These are phyloP conservation scores for Tringa solitaria DNA, from an alignment of 2,113 vertebrate species.

Conservation along the genomic window DNA sequence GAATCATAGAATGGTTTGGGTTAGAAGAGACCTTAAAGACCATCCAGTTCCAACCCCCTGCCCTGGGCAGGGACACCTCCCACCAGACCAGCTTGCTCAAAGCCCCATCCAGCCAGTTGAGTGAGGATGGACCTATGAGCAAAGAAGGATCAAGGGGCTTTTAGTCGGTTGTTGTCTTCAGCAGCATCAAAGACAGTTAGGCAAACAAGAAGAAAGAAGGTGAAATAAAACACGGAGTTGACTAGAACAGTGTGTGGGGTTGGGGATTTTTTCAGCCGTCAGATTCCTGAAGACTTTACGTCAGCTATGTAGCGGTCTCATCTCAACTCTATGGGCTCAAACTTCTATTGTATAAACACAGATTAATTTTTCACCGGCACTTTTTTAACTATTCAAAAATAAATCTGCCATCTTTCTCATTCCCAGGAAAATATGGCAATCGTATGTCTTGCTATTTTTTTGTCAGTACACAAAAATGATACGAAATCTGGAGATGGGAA, in stretches of 20 bases:
- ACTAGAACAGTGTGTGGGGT: neutral
- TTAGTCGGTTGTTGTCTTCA: neutral
- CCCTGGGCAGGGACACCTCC: no score
- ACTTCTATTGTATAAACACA: neutral
- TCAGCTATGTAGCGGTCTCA: neutral
- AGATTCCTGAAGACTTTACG: neutral
- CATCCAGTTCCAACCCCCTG: no score
- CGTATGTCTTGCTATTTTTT: neutral
- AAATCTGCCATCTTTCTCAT: neutral
- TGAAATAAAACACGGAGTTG: neutral
- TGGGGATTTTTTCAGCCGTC: neutral
- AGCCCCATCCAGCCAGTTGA: neutral
- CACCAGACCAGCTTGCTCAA: no score
- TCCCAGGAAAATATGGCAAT: neutral
- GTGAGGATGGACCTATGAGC: neutral
- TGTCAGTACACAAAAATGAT: neutral
- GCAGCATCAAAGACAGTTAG: neutral
- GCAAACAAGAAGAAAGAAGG: neutral
- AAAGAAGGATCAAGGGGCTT: neutral
- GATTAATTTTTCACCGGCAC: neutral
- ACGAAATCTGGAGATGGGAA: neutral
- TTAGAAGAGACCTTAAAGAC: no score
- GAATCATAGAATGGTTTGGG: no score
- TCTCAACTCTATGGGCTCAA: neutral
- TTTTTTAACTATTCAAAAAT: neutral